phyloP scores from a whole-genome alignment of 1,140 invertebrate species.

The Ips typographus region DNA sequence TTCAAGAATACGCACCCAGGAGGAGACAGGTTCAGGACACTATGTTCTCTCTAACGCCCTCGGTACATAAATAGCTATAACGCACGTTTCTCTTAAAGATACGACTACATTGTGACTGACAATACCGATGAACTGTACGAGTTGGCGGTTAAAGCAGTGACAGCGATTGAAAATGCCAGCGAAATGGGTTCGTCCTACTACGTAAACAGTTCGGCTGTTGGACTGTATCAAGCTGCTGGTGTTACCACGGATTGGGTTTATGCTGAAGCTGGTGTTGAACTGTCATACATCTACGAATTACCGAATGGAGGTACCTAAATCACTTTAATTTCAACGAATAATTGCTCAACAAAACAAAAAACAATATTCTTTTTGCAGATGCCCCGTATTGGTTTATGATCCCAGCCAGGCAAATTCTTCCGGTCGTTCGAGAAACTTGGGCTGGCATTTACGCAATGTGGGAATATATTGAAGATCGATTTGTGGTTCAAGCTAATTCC shows the following conservation, averaged over 20 bases:
- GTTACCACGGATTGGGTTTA: constrained; percentile 72
- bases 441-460: constrained; percentile 70
- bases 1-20: too few relatives aligned
- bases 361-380: constrained; percentile 20
- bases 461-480: constrained; percentile 52
- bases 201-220: constrained; percentile 63
- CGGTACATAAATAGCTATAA: too few relatives aligned
- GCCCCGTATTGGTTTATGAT: constrained; percentile 68
- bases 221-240: constrained; percentile 64
- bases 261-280: constrained; percentile 63
- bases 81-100: too few relatives aligned
- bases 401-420: constrained; percentile 66
- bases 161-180: constrained; percentile 48
- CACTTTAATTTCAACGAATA: not conserved
- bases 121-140: constrained; percentile 51
- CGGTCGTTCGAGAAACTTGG: constrained; percentile 78
- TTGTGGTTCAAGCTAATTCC: too few relatives aligned
- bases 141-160: constrained; percentile 51
- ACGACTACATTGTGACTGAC: constrained; percentile 42
- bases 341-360: too few relatives aligned
- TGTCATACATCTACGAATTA: constrained; percentile 77
- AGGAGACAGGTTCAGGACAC: too few relatives aligned
- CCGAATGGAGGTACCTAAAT: constrained; percentile 59
- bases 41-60: too few relatives aligned
- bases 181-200: constrained; percentile 57